Base-by-base conservation (phyloP, 2,797 vertebrate species). In the Halcyon smyrnensis region DNA sequence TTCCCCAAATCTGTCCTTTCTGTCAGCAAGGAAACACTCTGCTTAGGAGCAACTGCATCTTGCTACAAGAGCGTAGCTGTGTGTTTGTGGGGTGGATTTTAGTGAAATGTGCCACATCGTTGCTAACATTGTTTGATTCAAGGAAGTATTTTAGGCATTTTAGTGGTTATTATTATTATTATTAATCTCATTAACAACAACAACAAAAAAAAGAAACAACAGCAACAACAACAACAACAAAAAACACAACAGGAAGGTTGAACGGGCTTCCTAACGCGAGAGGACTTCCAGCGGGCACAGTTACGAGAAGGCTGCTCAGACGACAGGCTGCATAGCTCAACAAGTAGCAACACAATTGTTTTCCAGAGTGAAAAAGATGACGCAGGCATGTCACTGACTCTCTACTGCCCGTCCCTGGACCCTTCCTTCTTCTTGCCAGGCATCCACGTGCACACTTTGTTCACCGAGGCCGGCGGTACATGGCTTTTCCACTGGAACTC, bases 21-120 rank as follows among this genome's bases (percentile, higher is more conserved):
- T 43, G n/a, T 65, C 93, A 95, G 67, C 81, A 94, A 93, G 92
- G 80, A 94, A 95, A 81, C 68, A 25, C 62, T 81, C 78, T 94
- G 86, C 87, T 68, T 39, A 51, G 67, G 63, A 95, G 74, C 71
- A 65, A 71, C 34, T 17, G 75, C 84, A 48, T 63, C 84, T 85
- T 12, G 5, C 89, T 60, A 28, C 9, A 18, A 60, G 70, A 84
- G 57, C 3, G 48, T 39, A 84, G 68, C 56, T 54, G 30, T 3
- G 4, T 32, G 67, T 48, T 60, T 15, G 46, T 3, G 51, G 71
- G 81, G 78, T 39, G 80, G 68, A 54, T 57, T 79, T 80, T 24
- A 74, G 43, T 8, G n/a, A 87, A 37, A 56, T 0, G 6, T 62
- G 84, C 57, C 73, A 74, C 27, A 51, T 30, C 2, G 17, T 3